Evolutionary conservation across 2,888 invertebrate species (phyloP).

Genomic region (Gerosis bhagava): DNA sequence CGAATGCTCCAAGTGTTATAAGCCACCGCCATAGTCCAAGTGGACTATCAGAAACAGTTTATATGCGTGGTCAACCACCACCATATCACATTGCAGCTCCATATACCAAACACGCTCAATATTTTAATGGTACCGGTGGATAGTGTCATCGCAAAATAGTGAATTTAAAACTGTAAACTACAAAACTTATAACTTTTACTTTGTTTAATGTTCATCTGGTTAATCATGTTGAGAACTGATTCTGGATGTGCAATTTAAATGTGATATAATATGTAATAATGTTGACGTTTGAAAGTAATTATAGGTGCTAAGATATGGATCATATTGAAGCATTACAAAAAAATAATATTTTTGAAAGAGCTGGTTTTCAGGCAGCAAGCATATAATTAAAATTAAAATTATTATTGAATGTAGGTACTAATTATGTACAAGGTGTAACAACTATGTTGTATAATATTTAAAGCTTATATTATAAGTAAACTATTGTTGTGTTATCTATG

Average conservation of each 20-base stretch:
- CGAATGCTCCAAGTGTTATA: conserved; percentile 64
- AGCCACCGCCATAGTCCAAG: conserved; percentile 69
- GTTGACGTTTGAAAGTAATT: conserved; percentile 53
- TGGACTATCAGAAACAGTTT: conserved; percentile 60
- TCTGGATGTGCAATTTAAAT: conserved; percentile 76
- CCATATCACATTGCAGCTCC: conserved; percentile 93
- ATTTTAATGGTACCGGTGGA: conserved; percentile 81
- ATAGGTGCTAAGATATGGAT: conserved; percentile 72
- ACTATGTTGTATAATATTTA: conserved; percentile 67
- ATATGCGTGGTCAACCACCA: conserved; percentile 84
- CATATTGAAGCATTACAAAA: conserved; percentile 50
- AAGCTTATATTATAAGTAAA: conserved; percentile 6
- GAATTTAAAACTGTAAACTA: too few relatives aligned
- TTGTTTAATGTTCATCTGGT: conserved; percentile 52
- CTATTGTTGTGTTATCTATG: conserved; percentile 20
- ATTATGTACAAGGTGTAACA: conserved; percentile 73
- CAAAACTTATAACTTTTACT: conserved; percentile 37
- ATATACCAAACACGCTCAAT: conserved; percentile 90
- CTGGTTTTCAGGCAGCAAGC: conserved; percentile 39
- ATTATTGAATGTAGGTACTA: conserved; percentile 61
- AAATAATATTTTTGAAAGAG: conserved; percentile 40
- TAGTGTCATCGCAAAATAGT: too few relatives aligned
- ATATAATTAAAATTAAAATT: conserved; percentile 31
- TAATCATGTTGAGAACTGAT: conserved; percentile 47
- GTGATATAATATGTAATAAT: conserved; percentile 67